Evolutionary conservation across 1,140 invertebrate genomes (phyloP).

Genomic region (Aphaenogaster ashmeadi): DNA sequence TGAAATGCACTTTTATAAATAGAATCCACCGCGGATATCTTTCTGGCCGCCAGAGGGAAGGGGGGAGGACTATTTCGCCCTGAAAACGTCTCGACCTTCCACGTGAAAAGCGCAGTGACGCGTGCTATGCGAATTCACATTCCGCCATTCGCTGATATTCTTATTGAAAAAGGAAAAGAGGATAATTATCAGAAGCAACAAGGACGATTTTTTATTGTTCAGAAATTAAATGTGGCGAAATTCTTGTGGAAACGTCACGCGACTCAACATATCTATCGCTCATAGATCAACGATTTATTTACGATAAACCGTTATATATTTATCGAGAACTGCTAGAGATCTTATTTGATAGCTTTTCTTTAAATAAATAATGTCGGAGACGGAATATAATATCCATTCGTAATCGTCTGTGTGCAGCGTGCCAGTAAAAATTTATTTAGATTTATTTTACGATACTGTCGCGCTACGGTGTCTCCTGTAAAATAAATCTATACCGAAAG

Average conservation of each 20-base stretch:
- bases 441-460: constrained; percentile 26
- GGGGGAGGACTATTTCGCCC: constrained; percentile 37
- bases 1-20: constrained; percentile 78
- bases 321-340: neutral
- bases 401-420: neutral
- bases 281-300: neutral
- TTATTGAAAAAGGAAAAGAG: neutral
- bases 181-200: neutral
- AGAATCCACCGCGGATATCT: constrained; percentile 70
- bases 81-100: constrained; percentile 57
- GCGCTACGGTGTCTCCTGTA: constrained; percentile 23
- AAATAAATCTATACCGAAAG: constrained; percentile 58
- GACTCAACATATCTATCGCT: neutral
- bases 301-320: neutral
- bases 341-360: neutral
- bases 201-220: neutral
- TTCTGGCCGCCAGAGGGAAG: constrained; percentile 15
- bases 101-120: constrained; percentile 55
- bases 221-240: neutral
- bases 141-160: neutral
- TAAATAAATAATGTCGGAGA: neutral
- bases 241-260: neutral
- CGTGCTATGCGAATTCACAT: constrained; percentile 26
- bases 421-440: constrained; percentile 15
- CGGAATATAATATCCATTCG: neutral